phyloP scores from a whole-genome alignment of 2,113 vertebrate genomes.

The Notarius lentiginosus region DNA sequence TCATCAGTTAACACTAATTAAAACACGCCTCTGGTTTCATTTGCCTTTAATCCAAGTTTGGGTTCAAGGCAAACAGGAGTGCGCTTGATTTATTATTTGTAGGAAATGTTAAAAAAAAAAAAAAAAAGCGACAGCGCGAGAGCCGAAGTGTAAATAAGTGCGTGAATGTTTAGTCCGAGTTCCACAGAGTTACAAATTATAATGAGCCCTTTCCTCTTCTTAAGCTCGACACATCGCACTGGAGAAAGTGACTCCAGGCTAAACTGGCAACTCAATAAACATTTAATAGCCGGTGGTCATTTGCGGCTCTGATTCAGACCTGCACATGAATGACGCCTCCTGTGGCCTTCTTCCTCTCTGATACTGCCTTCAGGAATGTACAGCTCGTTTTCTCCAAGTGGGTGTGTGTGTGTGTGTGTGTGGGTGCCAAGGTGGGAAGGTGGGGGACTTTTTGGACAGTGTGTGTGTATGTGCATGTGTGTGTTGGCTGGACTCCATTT shows the following conservation, averaged over 20 bases:
- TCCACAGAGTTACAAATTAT: slow-evolving; percentile 34
- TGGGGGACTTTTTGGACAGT: slow-evolving; percentile 9
- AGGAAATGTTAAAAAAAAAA: neutral
- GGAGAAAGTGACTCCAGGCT: slow-evolving; percentile 43
- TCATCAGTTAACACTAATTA: slow-evolving; percentile 48
- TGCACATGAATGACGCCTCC: slow-evolving; percentile 25
- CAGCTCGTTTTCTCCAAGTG: slow-evolving; percentile 18
- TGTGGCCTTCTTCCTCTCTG: slow-evolving; percentile 35
- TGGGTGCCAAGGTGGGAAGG: slow-evolving; percentile 23
- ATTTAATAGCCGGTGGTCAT: slow-evolving; percentile 48
- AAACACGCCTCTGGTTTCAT: slow-evolving; percentile 13
- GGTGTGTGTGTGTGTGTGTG: neutral
- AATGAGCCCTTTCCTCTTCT: slow-evolving; percentile 46
- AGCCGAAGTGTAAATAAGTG: neutral
- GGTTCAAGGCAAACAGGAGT: neutral
- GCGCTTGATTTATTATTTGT: slow-evolving; percentile 13
- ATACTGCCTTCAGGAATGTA: slow-evolving; percentile 29
- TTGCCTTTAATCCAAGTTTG: slow-evolving; percentile 7
- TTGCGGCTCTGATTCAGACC: slow-evolving; percentile 30
- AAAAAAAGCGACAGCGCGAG: neutral
- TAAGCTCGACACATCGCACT: slow-evolving; percentile 24
- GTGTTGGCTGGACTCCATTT: slow-evolving; percentile 43
- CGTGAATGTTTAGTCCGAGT: neutral
- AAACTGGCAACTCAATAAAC: slow-evolving; percentile 54
- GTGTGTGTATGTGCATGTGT: slow-evolving; percentile 8